Evolutionary conservation across 2,888 invertebrate species (phyloP), one percentile per base, ranked within the genome.

Genomic region (Seira musarum): DNA sequence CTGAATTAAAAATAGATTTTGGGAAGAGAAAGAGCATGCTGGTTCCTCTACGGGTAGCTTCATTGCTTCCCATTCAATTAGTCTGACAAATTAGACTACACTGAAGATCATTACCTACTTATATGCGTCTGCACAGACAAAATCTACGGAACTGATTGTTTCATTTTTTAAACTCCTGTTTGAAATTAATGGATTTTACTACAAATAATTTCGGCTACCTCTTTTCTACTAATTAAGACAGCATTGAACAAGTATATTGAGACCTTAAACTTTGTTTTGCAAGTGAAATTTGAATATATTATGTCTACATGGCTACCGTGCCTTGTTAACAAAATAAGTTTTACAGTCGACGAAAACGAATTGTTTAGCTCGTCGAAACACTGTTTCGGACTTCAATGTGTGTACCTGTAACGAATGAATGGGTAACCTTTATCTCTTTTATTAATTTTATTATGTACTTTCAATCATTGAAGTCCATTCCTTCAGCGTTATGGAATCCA

Each of bases 391-490:
- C 15, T 17, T 64, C 24, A 13, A 22, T 15, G 21, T 24, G 22
- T 64, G 8, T 19, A 10, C 5, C n/a, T 19, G n/a, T 21, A 6
- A 19, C n/a, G 21, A 10, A 60, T 15, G 10, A 10, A 46, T 10
- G 49, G 49, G 22, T 21, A 2, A n/a, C n/a, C n/a, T n/a, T n/a
- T n/a, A n/a, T n/a, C n/a, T n/a, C n/a, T n/a, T n/a, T 66, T 76
- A 80, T 40, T 67, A 46, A 10, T 46, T 10, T 6, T 13, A 57
- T 17, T n/a, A 57, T 5, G 57, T 17, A 13, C 40, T 65, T 17
- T 72, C 53, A 79, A 35, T 79, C 78, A 15, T 79, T 82, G 68
- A 84, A 85, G 49, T 85, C 85, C 85, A 85, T 85, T 35, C 82
- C 82, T 25, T 85, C 85, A 1, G 82, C 78, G 21, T 82, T 66